Percentiles rank a stretch among this genome's conserved stretches.
Conservation (phyloP, 2,113 vertebrate genomes). For the Heptranchias perlo region DNA sequence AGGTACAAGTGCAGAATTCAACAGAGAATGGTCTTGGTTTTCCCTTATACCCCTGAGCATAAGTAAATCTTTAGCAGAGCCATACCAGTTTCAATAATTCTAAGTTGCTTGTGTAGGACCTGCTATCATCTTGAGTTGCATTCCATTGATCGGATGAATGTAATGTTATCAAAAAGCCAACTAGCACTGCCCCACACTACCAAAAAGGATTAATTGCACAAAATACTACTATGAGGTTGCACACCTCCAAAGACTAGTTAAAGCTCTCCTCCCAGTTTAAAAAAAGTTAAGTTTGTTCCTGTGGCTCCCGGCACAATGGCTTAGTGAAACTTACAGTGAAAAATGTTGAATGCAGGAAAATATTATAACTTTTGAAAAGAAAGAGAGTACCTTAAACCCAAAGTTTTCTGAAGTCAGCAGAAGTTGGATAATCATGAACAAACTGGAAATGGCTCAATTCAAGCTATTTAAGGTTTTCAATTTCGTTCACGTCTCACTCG, state of each 20-base stretch:
- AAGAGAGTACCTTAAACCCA: background rate
- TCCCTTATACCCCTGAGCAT: background rate
- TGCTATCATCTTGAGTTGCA: background rate
- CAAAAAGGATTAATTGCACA: background rate
- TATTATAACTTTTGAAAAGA: background rate
- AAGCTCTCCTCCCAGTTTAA: background rate
- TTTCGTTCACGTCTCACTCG: background rate
- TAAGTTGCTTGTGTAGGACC: background rate
- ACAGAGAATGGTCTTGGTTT: background rate
- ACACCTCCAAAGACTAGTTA: background rate
- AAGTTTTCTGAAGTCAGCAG: background rate
- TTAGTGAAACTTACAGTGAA: background rate
- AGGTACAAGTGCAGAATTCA: background rate
- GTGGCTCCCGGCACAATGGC: background rate
- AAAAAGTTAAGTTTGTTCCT: background rate
- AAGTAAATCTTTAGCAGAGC: background rate
- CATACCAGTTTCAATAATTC: background rate
- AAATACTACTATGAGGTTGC: background rate
- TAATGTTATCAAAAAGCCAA: background rate
- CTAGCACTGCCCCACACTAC: background rate
- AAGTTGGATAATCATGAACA: background rate
- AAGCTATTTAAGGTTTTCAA: background rate
- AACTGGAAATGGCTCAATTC: background rate
- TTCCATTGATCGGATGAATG: background rate
- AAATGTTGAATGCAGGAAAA: background rate